Conservation (phyloP, 2,888 invertebrate species). For the Galerucella nymphaeae region DNA sequence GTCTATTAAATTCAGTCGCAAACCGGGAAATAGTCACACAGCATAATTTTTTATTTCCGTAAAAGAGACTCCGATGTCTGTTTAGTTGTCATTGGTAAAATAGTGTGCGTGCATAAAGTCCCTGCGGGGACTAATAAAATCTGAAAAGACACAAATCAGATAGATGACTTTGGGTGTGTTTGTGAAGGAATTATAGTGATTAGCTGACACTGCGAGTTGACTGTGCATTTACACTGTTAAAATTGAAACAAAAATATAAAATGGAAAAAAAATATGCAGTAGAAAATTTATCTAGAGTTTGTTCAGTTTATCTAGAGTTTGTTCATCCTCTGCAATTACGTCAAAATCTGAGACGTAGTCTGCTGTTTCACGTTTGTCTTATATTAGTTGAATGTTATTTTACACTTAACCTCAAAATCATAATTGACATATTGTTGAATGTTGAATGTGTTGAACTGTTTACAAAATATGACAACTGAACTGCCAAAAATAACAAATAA, state of each 20-base stretch:
- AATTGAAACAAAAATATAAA: neutral
- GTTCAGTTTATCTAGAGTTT: no score
- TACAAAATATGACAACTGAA: no score
- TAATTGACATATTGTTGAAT: no score
- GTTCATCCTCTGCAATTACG: no score
- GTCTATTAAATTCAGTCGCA: neutral
- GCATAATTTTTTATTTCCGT: conserved; percentile 3
- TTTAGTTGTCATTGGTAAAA: conserved; percentile 15
- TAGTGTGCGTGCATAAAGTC: conserved; percentile 33
- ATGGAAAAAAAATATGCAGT: no score
- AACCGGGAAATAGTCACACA: neutral
- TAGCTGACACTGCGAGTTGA: conserved; percentile 43
- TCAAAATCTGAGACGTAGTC: no score
- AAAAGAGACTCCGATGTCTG: conserved; percentile 12
- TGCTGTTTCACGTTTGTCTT: no score
- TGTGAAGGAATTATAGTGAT: conserved; percentile 46
- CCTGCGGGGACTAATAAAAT: conserved; percentile 36
- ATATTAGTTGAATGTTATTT: no score
- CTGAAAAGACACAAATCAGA: conserved; percentile 35
- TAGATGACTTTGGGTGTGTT: conserved; percentile 43
- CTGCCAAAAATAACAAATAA: no score
- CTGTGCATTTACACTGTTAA: conserved; percentile 30
- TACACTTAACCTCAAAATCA: no score
- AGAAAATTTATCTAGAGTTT: no score
- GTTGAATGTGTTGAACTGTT: no score